Evolutionary conservation across 2,888 invertebrate species (phyloP).

Genomic region (Scaptomyza tumidula): DNA sequence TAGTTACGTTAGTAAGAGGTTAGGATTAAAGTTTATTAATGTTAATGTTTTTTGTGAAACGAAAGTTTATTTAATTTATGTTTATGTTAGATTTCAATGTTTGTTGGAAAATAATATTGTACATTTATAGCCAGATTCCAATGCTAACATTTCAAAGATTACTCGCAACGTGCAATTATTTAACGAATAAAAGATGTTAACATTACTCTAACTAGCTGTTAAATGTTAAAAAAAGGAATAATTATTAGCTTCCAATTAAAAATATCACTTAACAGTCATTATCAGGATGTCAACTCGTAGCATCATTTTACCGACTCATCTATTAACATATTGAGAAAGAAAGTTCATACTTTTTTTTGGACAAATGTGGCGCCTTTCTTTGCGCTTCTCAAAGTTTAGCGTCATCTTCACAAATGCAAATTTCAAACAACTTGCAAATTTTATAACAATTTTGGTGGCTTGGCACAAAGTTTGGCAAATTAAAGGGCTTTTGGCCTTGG

Average conservation of each 20-base stretch:
- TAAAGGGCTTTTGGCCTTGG: slow-evolving; percentile 21
- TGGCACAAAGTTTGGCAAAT: slow-evolving; percentile 6
- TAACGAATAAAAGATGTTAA: no score
- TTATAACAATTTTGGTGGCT: slow-evolving; percentile 11
- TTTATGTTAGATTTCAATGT: no score
- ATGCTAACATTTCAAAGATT: no score
- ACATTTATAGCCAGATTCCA: no score
- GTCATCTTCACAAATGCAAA: slow-evolving; percentile 3
- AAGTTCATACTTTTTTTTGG: neutral
- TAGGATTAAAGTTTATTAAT: no score
- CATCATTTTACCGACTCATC: neutral
- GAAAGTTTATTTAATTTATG: no score
- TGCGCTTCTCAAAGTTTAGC: slow-evolving; percentile 10
- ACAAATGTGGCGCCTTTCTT: neutral
- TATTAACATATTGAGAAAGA: neutral
- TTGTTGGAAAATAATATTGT: no score
- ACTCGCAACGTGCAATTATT: no score
- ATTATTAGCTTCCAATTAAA: no score
- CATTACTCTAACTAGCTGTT: neutral
- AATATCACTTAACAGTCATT: neutral
- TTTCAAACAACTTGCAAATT: slow-evolving; percentile 18
- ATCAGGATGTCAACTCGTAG: neutral
- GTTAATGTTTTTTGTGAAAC: no score
- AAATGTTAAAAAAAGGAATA: neutral
- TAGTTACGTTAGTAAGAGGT: no score